Percentiles rank a stretch among this genome's conserved stretches.
Evolutionary conservation across 2,888 invertebrate genomes (phyloP).

Genomic region (Leptura quadrifasciata): DNA sequence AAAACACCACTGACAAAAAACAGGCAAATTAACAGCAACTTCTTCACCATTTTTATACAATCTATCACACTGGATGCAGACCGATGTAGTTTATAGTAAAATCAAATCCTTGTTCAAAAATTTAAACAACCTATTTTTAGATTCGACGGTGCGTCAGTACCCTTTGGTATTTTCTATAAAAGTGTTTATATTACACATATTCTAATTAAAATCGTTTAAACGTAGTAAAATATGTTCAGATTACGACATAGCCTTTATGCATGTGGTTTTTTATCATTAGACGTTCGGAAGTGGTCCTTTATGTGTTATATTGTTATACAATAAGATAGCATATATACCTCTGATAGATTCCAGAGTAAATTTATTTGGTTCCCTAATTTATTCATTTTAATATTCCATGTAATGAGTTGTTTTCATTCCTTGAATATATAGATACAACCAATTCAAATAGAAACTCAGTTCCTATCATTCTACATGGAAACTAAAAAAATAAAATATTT

Average conservation of each 20-base stretch:
- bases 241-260: conserved; percentile 26
- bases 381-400: no score
- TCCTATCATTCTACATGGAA: no score
- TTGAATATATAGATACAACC: no score
- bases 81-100: conserved; percentile 9
- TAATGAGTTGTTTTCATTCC: no score
- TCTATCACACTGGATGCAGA: neutral
- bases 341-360: neutral
- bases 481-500: no score
- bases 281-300: neutral
- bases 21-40: neutral
- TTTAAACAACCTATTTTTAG: conserved; percentile 34
- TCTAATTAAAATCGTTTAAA: neutral
- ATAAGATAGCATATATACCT: neutral
- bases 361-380: neutral
- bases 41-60: neutral
- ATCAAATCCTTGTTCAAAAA: conserved; percentile 21
- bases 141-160: conserved; percentile 29
- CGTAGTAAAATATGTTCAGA: conserved; percentile 7
- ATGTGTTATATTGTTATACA: neutral
- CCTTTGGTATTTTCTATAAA: conserved; percentile 31
- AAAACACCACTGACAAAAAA: neutral
- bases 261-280: conserved; percentile 27
- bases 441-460: no score
- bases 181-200: conserved; percentile 33